Base-by-base conservation (phyloP, 2,113 vertebrate species). In the Phalacrocorax brasilianus region DNA sequence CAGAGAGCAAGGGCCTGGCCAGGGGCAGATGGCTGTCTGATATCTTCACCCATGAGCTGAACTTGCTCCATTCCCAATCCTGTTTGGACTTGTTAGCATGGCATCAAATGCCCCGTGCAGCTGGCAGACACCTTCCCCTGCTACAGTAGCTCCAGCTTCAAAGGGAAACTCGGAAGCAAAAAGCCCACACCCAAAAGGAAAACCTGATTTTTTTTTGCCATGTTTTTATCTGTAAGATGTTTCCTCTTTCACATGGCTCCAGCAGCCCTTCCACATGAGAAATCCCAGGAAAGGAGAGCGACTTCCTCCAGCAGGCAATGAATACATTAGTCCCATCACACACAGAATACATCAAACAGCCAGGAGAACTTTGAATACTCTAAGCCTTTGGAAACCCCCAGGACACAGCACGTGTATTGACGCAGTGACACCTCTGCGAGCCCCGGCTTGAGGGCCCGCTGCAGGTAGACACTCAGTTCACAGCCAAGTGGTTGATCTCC, bases 211-310 rank as follows among this genome's bases (percentile, higher is more conserved):
- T 38, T 35, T 63, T 61, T 27, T 16, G 22, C 26, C 22, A 3
- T 44, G 79, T 88, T 58, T 91, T 86, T 63, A 79, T 96, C 87
- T 93, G 52, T 68, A 72, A 83, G 53, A 75, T 49, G 52, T 83
- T 96, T 96, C 95, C 95, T 89, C 70, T 83, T 91, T 95, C 56
- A 84, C 86, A 90, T 55, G 42, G 70, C 40, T 83, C 67, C 83
- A 84, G 62, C 50, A 74, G 73, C 75, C 82, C 62, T 70, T 91
- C 83, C 85, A 76, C 78, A 80, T 59, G 90, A 83, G 88, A 91
- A 96, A 95, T 71, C 91, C 91, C 93, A 88, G 94, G 72, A 74
- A 96, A 96, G 84, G 71, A 92, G 72, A 85, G 35, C 1, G 3
- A 70, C 86, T 97, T 97, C 94, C 88, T 95, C 59, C 85, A 78